Conservation (phyloP, 2,888 invertebrate genomes). For the Pimpla rufipes region DNA sequence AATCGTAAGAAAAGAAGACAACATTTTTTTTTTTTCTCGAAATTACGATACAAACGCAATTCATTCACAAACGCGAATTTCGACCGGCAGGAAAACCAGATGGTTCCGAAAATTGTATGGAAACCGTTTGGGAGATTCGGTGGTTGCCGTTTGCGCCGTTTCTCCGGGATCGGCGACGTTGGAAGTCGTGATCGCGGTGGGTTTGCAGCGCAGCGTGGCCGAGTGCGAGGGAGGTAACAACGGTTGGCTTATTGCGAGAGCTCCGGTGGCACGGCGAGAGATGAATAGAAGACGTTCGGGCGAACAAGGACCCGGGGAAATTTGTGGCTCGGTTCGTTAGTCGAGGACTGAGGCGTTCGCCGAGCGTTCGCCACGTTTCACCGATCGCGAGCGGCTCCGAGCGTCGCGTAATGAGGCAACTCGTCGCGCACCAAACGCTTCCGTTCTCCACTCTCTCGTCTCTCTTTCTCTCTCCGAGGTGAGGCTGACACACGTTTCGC, state of each 20-base stretch:
- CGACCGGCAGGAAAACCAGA: slow-evolving; percentile 1
- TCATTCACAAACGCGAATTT: not conserved
- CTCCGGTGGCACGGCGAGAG: slow-evolving; percentile 13
- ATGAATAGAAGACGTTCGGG: slow-evolving; percentile 20
- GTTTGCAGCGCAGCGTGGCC: slow-evolving; percentile 14
- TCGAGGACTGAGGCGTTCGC: slow-evolving; percentile 60
- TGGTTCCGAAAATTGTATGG: not conserved
- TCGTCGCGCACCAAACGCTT: slow-evolving; percentile 52
- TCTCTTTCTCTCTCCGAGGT: too few relatives aligned
- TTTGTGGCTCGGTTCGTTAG: slow-evolving; percentile 70
- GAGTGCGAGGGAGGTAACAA: slow-evolving; percentile 49
- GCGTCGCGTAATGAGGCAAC: slow-evolving; percentile 64
- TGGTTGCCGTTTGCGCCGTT: slow-evolving; percentile 1
- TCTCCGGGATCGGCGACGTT: not conserved
- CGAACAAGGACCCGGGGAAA: slow-evolving; percentile 57
- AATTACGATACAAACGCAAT: not conserved
- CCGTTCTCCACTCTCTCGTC: too few relatives aligned
- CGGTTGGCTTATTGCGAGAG: slow-evolving; percentile 55
- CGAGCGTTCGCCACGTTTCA: slow-evolving; percentile 58
- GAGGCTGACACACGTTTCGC: too few relatives aligned
- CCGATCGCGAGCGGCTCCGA: slow-evolving; percentile 35
- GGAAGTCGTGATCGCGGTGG: not conserved
- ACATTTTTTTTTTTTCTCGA: not conserved
- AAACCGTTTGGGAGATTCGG: not conserved
- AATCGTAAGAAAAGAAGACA: not conserved